Base-by-base conservation (phyloP, 2,888 invertebrate genomes). In the Acronicta psi region DNA sequence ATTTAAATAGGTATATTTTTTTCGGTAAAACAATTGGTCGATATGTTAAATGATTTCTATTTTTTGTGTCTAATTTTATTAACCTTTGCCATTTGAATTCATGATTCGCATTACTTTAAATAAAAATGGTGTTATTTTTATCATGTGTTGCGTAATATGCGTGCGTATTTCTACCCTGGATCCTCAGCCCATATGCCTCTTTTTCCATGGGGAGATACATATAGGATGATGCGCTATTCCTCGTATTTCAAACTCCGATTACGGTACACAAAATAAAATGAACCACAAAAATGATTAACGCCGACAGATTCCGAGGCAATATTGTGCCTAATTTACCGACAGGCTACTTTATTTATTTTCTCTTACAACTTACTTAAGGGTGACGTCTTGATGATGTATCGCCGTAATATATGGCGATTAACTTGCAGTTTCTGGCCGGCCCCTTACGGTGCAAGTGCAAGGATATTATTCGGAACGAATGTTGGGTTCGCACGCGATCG, bases 361-460 rank as follows among this genome's bases (percentile, higher is more conserved):
- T 77, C 77, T 78, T 72, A 75, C 81, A 78, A 74, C 80, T 77
- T 77, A 79, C 73, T 81, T 73, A 75, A 71, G 80, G 79, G 79
- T 56, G 34, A n/a, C 66, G 63, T 75, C 74, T 81, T 79, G 76
- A 79, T 90, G 91, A 92, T 90, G 82, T 83, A 90, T 86, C 59
- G 79, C 16, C 29, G 83, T 86, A 85, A 88, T 88, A 84, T 83
- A 84, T 69, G 78, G 80, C 84, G 86, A 91, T 92, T 91, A 92
- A 91, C 91, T 91, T 92, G 91, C 90, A 91, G 80, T 88, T 88
- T 83, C 80, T 77, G 79, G 73, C 80, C 81, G 79, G 80, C 83
- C 85, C 86, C 83, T 73, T 20, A 58, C 69, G 59, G 76, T 80
- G 87, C 88, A 90, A 86, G 86, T 90, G 88, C 88, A 88, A 73